Evolutionary conservation across 2,888 invertebrate genomes (phyloP), one percentile per base, ranked within the genome.

Genomic region (Acronicta alni): DNA sequence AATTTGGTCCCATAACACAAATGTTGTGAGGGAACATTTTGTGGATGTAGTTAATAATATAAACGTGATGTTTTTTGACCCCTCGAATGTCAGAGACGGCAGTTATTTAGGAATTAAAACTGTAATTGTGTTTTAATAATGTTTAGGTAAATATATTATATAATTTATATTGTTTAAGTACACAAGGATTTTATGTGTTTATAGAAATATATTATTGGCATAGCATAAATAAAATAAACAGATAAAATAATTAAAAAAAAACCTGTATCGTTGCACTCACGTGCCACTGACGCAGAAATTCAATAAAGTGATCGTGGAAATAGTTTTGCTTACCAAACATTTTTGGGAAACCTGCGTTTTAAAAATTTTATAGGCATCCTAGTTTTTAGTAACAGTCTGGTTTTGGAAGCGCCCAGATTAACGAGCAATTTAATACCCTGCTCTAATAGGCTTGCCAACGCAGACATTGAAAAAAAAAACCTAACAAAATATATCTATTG

Each of bases 21-120:
- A 44, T 41, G 43, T 38, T 52, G 52, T 42, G 66, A 44, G 41
- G 55, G 59, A 55, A 66, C 56, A 73, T 72, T 65, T 70, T 51
- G 30, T 41, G 53, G 26, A 57, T 61, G 35, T 66, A 55, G 55
- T 41, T 46, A 47, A 54, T 66, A 70, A 54, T n/a, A n/a, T n/a
- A n/a, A 53, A 56, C 20, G 18, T 9, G 32, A 16, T 52, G 55
- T 63, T 72, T 59, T 26, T 30, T 23, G 23, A 23, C 7, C 23
- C n/a, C n/a, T n/a, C n/a, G n/a, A n/a, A n/a, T n/a, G n/a, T n/a
- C n/a, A n/a, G n/a, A n/a, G n/a, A n/a, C n/a, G n/a, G n/a, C n/a
- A n/a, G n/a, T n/a, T n/a, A n/a, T n/a, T n/a, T n/a, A n/a, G n/a
- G n/a, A n/a, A n/a, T n/a, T n/a, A n/a, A n/a, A n/a, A n/a, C n/a